Evolutionary conservation across 2,113 vertebrate species (phyloP).

Genomic region (Hepsetus odoe): DNA sequence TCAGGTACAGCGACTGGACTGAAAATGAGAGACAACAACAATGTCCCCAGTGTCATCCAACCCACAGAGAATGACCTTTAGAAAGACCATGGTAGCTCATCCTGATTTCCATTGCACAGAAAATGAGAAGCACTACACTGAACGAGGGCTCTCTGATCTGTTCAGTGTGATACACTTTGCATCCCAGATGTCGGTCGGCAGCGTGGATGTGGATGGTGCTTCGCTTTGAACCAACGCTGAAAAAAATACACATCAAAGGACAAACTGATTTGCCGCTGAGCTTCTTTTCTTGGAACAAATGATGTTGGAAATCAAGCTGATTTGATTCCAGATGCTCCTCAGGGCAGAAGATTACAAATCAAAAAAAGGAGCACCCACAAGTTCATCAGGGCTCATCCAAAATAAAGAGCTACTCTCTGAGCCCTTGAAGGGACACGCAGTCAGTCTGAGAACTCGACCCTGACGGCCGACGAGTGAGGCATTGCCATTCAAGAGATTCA

Average conservation of each 20-base stretch:
- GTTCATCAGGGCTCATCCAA: constrained; percentile 11
- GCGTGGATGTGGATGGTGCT: neutral
- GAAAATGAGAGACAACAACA: no score
- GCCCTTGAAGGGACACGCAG: constrained; percentile 15
- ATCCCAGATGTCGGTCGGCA: neutral
- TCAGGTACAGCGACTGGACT: no score
- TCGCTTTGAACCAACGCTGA: constrained; percentile 16
- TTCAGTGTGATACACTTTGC: neutral
- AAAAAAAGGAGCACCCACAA: neutral
- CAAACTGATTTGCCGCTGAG: constrained; percentile 10
- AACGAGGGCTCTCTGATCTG: neutral
- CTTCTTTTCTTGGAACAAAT: neutral
- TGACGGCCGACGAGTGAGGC: constrained; percentile 11
- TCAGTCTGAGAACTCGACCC: constrained; percentile 7
- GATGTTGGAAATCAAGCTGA: constrained; percentile 20
- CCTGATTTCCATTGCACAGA: constrained; percentile 7
- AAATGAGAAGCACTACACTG: neutral
- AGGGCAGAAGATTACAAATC: neutral
- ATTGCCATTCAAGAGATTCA: constrained; percentile 38
- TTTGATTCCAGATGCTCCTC: neutral
- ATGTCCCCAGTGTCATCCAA: neutral
- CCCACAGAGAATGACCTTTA: constrained; percentile 2
- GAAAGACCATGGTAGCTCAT: neutral
- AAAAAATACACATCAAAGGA: constrained; percentile 12
- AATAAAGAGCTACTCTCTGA: constrained; percentile 6